Evolutionary conservation across 2,797 vertebrate species (phyloP).

Genomic region (Premnoplex brunnescens): DNA sequence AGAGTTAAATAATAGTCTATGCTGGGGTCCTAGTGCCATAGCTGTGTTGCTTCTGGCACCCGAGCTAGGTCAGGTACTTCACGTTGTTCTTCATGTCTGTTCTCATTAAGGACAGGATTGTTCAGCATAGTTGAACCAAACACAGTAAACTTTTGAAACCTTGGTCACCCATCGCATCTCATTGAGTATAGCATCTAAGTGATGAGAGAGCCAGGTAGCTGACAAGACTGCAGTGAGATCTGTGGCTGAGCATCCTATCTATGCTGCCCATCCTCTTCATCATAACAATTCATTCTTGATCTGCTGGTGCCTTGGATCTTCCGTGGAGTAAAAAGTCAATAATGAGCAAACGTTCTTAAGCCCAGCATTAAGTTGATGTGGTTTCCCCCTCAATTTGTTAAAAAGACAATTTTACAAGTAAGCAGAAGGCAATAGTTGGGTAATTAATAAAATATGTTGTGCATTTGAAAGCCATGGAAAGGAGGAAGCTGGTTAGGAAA

Average conservation of each 20-base stretch:
- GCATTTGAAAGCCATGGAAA: background rate
- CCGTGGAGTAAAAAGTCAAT: background rate
- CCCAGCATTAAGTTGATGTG: background rate
- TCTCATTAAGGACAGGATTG: background rate
- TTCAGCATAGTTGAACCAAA: background rate
- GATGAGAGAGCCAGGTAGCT: background rate
- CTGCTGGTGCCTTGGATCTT: background rate
- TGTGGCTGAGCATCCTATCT: background rate
- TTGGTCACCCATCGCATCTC: background rate
- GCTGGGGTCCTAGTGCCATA: background rate
- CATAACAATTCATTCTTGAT: background rate
- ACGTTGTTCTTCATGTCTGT: background rate
- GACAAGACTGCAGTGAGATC: background rate
- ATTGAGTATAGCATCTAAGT: background rate
- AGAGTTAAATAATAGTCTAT: background rate
- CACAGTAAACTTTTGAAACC: background rate
- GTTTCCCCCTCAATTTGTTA: background rate
- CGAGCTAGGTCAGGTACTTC: background rate
- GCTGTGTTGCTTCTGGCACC: background rate
- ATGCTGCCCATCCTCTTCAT: background rate
- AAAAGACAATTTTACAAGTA: background rate
- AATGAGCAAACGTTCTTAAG: background rate
- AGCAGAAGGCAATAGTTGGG: background rate
- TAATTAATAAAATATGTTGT: background rate
- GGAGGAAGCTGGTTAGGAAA: slow-evolving; percentile 6